These are phyloP conservation scores for Cosmia pyralina DNA, from an alignment of 2,888 invertebrate species.

Conservation along the genomic window DNA sequence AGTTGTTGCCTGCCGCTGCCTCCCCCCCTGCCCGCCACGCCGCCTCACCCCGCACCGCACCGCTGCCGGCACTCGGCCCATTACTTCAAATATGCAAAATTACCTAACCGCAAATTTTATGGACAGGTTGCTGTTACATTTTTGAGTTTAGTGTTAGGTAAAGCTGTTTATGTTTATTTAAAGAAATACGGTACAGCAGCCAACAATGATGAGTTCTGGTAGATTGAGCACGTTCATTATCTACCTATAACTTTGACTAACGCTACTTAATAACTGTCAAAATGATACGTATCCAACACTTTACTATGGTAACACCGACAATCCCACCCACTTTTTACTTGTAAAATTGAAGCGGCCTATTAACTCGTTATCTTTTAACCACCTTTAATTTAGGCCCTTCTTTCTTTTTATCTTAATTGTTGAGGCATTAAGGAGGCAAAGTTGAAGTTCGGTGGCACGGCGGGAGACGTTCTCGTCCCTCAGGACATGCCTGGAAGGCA, in stretches of 20 bases:
- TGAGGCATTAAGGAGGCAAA: constrained; percentile 89
- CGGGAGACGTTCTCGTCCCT: constrained; percentile 87
- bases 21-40: neutral
- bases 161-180: constrained; percentile 46
- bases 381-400: constrained; percentile 89
- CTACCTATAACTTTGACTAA: neutral
- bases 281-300: constrained; percentile 16
- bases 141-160: constrained; percentile 42
- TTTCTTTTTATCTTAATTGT: constrained; percentile 91
- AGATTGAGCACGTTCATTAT: neutral
- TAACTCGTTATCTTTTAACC: constrained; percentile 90
- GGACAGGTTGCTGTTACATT: constrained; percentile 56
- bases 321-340: constrained; percentile 65
- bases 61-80: constrained; percentile 58
- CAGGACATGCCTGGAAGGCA: constrained; percentile 89
- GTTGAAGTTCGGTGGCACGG: constrained; percentile 86
- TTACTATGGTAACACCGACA: constrained; percentile 34
- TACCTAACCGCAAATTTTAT: constrained; percentile 65
- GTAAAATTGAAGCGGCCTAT: constrained; percentile 84
- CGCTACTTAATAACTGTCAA: neutral
- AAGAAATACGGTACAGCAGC: no score
- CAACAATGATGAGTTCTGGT: neutral
- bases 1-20: constrained; percentile 61
- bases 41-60: constrained; percentile 16
- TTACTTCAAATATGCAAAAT: constrained; percentile 68